Percentiles rank a stretch among this genome's conserved stretches.
Conservation (phyloP, 1,140 invertebrate genomes). For the Meteorus sp. region DNA sequence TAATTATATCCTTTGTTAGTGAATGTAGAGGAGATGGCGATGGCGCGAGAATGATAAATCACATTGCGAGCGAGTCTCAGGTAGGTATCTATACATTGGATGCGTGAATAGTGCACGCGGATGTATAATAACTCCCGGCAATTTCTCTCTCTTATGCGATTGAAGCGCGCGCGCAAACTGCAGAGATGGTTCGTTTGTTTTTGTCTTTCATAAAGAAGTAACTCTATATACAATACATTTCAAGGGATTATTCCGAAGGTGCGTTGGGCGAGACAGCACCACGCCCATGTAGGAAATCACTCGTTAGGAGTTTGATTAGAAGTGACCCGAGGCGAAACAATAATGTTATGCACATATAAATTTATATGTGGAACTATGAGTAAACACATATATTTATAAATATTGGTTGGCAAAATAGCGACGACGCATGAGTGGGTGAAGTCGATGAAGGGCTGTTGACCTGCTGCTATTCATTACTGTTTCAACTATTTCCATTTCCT, state of each 20-base stretch:
- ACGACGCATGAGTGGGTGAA: not conserved
- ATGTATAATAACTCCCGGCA: not conserved
- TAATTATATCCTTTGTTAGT: slow-evolving; percentile 15
- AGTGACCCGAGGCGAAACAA: slow-evolving; percentile 9
- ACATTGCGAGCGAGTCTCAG: not conserved
- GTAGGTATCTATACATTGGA: not conserved
- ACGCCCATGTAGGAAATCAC: slow-evolving; percentile 22
- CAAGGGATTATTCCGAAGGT: slow-evolving; percentile 19
- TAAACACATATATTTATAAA: too few relatives aligned
- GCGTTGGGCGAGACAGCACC: slow-evolving; percentile 18
- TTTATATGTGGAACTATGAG: too few relatives aligned
- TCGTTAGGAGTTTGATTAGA: slow-evolving; percentile 23
- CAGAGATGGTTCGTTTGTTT: slow-evolving; percentile 5
- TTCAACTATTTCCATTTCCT: not conserved
- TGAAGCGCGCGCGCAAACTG: not conserved
- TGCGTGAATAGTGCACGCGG: not conserved
- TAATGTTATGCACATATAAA: too few relatives aligned
- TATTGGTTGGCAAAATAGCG: too few relatives aligned
- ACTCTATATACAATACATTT: slow-evolving; percentile 7
- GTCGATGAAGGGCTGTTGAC: too few relatives aligned
- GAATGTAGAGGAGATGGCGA: slow-evolving; percentile 11
- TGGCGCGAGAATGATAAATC: slow-evolving; percentile 19
- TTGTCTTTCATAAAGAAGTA: too few relatives aligned
- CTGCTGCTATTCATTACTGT: too few relatives aligned
- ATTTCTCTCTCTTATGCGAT: too few relatives aligned